Base-by-base conservation (phyloP, 2,797 vertebrate species). In the Pangasius djambal region DNA sequence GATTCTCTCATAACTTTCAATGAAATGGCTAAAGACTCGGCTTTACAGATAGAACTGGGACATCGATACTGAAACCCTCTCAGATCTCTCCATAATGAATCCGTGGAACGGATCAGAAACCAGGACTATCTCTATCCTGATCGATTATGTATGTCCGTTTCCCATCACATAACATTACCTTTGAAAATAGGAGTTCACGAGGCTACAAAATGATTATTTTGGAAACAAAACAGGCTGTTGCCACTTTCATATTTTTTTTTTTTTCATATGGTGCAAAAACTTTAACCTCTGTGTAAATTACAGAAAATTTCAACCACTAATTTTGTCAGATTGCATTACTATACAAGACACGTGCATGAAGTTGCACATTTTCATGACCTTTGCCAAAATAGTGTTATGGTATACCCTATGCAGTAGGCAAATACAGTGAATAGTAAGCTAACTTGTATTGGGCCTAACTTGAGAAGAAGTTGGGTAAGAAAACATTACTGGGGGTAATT, bases 1-100 rank as follows among this genome's bases (percentile, higher is more conserved):
- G 63, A 85, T 70, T 70, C 48, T 85, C 67, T 85, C 50, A 85
- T 85, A 85, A 85, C 84, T 72, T 85, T 72, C 67, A 72, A 72
- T 57, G 50, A 40, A 70, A 72, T 37, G 31, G 67, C 84, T 85
- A 85, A 85, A 70, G 67, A 72, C 65, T 85, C 44, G 4, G n/a
- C n/a, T 52, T 85, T 55, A 31, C 83, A 55, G n/a, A 70, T n/a
- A 37, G 31, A 85, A 48, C 25, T 18, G 59, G 40, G 31, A 65
- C 52, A 48, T 83, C 20, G 13, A 83, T 48, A 31, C 25, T n/a
- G 40, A 83, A 63, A 44, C 37, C 40, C 37, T 83, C 2, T 83
- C 13, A 16, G 37, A 83, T n/a, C 28, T 48, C 82, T 48, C 25
- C 0, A 1, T 83, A 40, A 63, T 82, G 28, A 40, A 83, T 61